phyloP scores from a whole-genome alignment of 2,113 vertebrate species.

The Rhabdomys dilectus region DNA sequence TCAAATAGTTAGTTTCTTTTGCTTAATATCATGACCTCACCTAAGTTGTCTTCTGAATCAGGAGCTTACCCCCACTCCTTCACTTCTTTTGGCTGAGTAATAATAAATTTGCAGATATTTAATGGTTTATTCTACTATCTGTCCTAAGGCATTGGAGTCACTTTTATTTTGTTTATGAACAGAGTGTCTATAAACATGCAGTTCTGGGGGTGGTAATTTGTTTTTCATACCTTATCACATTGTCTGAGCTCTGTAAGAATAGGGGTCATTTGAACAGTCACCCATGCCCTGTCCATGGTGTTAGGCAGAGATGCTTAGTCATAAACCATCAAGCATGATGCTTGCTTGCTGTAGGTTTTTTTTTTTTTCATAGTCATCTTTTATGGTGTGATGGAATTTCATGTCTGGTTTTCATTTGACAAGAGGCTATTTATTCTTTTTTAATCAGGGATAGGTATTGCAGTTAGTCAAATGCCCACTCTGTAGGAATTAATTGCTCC shows the following conservation, averaged over 20 bases:
- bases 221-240: not conserved
- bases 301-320: not conserved
- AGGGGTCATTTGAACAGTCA: not conserved
- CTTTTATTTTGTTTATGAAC: conserved; percentile 22
- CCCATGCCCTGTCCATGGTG: not conserved
- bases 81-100: not conserved
- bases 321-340: not conserved
- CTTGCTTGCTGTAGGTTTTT: conserved; percentile 6
- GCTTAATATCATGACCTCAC: not conserved
- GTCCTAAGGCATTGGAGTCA: not conserved
- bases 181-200: not conserved
- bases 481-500: not conserved
- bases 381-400: not conserved
- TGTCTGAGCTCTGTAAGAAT: not conserved
- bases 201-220: not conserved
- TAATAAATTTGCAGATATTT: not conserved
- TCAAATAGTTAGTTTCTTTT: conserved; percentile 17
- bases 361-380: not conserved
- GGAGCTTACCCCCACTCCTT: not conserved
- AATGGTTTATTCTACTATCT: not conserved
- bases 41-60: not conserved
- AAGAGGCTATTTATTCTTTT: not conserved
- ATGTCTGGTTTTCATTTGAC: not conserved
- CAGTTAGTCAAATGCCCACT: not conserved
- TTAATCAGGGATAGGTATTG: not conserved